Evolutionary conservation across 2,888 invertebrate species (phyloP).

Genomic region (Cephalotes varians): DNA sequence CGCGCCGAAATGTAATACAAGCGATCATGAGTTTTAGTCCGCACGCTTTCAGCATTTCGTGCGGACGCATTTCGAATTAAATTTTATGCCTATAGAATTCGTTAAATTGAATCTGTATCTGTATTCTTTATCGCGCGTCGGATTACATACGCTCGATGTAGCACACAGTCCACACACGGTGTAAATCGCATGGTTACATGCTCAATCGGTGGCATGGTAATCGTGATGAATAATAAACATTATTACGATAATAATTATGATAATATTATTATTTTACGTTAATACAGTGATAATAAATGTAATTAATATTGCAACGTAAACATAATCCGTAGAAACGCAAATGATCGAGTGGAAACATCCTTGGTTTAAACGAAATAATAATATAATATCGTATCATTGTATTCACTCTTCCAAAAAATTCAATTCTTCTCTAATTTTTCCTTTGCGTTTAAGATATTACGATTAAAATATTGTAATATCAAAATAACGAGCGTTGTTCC

Average conservation of each 20-base stretch:
- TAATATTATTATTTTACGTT: slow-evolving; percentile 37
- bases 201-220: slow-evolving; percentile 15
- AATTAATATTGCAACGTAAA: slow-evolving; percentile 41
- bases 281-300: slow-evolving; percentile 43
- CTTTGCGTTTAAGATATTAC: neutral
- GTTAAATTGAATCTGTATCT: slow-evolving; percentile 28
- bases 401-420: neutral
- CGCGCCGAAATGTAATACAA: slow-evolving; percentile 43
- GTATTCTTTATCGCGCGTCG: slow-evolving; percentile 39
- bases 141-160: slow-evolving; percentile 33
- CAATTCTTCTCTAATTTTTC: neutral
- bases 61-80: slow-evolving; percentile 22
- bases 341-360: slow-evolving; percentile 15
- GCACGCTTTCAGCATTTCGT: neutral
- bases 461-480: neutral
- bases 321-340: slow-evolving; percentile 7
- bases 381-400: neutral
- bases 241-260: slow-evolving; percentile 43
- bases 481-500: neutral
- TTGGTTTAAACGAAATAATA: slow-evolving; percentile 3
- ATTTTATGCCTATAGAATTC: slow-evolving; percentile 18
- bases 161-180: neutral
- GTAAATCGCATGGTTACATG: slow-evolving; percentile 31
- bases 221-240: slow-evolving; percentile 46
- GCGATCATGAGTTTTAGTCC: slow-evolving; percentile 58